These are phyloP conservation scores for Illadopsis cleaveri DNA, from an alignment of 2,113 vertebrate genomes.

Conservation along the genomic window DNA sequence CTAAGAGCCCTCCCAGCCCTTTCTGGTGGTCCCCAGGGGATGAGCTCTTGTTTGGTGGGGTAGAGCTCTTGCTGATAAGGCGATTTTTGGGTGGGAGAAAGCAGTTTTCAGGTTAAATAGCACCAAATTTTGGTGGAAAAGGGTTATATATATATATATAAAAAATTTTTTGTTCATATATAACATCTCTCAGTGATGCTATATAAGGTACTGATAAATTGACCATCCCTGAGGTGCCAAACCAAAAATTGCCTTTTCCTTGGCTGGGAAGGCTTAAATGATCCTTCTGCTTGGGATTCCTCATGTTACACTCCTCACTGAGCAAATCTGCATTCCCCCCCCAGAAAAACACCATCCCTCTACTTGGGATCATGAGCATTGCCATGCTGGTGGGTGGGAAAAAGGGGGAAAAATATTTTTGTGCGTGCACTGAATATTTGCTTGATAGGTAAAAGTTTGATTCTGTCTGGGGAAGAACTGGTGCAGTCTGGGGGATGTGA, in stretches of 20 bases:
- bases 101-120: background rate
- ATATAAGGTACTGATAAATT: background rate
- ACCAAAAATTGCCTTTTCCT: background rate
- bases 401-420: background rate
- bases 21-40: background rate
- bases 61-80: background rate
- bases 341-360: background rate
- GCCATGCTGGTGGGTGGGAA: fast-evolving
- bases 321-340: background rate
- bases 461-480: background rate
- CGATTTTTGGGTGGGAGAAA: background rate
- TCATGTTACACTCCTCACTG: background rate
- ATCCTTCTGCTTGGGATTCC: background rate
- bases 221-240: background rate
- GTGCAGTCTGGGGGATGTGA: background rate
- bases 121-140: background rate
- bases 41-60: background rate
- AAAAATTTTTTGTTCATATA: background rate
- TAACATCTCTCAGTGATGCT: background rate
- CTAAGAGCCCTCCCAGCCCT: background rate
- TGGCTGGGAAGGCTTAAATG: background rate
- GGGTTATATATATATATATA: background rate
- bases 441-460: background rate
- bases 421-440: background rate
- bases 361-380: background rate